Evolutionary conservation across 2,888 invertebrate genomes (phyloP), one percentile per base, ranked within the genome.

Genomic region (Girardia tigrina): DNA sequence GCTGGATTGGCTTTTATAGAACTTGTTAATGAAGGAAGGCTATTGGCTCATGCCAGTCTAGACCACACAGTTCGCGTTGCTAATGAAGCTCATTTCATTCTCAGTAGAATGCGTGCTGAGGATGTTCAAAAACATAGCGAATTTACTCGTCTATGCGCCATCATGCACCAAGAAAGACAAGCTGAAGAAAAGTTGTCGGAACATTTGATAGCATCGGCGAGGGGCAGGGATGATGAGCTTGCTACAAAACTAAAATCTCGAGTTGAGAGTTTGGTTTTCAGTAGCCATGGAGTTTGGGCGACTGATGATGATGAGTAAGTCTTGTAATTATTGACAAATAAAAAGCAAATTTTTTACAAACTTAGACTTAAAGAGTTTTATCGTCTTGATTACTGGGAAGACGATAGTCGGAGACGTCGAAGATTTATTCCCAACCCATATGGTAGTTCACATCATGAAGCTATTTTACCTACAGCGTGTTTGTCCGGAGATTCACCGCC

Each of bases 371-470:
- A 26, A 26, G 29, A 71, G 14, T 71, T 71, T 29, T 95, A 95
- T 94, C 94, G 94, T 85, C 86, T 99, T 80, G 98, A 99, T 85
- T 91, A 92, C 69, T 99, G 98, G 98, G 98, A 98, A 86, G 98
- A 98, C 86, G 98, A 99, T 86, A 94, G 94, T 4, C 88, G 98
- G 23, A 87, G 98, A 77, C 88, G 97, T 77, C 90, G 97, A 81
- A 88, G 98, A 70, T 90, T 98, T 83, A 91, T 98, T 77, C 93
- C 93, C 80, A 97, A 98, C 87, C 90, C 94, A 28, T 88, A 91
- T 78, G 97, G 95, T 1, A 90, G 91, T n/a, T 88, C 90, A 74
- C 94, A 94, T 86, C 90, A 91, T 14, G 91, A 92, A 85, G 94
- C 92, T 16, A 82, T 84, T 16, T 80, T 86, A n/a, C 83, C 26